Percentiles rank a stretch among this genome's conserved stretches.
Evolutionary conservation across 2,888 invertebrate genomes (phyloP).

Genomic region (Drosophila koepferae): DNA sequence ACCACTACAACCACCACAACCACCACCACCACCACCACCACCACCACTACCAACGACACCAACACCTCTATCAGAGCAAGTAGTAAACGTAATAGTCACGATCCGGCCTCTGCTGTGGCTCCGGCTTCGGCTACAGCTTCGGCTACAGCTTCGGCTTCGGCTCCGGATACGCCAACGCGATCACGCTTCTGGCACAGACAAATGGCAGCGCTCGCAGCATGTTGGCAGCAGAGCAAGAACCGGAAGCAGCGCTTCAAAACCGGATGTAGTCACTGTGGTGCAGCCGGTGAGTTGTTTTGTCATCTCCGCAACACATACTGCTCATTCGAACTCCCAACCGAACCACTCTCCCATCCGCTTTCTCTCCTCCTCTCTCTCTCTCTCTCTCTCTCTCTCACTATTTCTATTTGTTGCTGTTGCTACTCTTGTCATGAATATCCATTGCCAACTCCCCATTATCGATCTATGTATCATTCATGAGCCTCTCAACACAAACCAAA

Average conservation of each 20-base stretch:
- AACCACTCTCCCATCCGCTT: conserved; percentile 14
- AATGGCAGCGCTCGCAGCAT: conserved; percentile 76
- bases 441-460: conserved; percentile 2
- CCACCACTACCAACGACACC: conserved; percentile 30
- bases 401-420: conserved; percentile 26
- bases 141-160: conserved; percentile 38
- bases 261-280: conserved; percentile 85
- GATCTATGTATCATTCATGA: conserved; percentile 22
- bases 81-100: conserved; percentile 70
- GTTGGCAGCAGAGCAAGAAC: conserved; percentile 78
- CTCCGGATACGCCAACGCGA: conserved; percentile 59
- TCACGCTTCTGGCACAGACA: conserved; percentile 83
- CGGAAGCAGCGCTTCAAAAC: conserved; percentile 76
- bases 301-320: conserved; percentile 58
- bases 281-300: conserved; percentile 84
- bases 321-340: conserved; percentile 29
- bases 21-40: conserved; percentile 47
- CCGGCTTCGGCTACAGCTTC: conserved; percentile 8
- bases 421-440: conserved; percentile 36
- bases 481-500: conserved; percentile 19
- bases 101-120: conserved; percentile 45
- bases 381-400: conserved; percentile 13
- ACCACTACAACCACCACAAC: conserved; percentile 51
- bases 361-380: conserved; percentile 17
- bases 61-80: conserved; percentile 59